phyloP scores from a whole-genome alignment of 2,888 invertebrate genomes.

The Kryphioiulus occultus region DNA sequence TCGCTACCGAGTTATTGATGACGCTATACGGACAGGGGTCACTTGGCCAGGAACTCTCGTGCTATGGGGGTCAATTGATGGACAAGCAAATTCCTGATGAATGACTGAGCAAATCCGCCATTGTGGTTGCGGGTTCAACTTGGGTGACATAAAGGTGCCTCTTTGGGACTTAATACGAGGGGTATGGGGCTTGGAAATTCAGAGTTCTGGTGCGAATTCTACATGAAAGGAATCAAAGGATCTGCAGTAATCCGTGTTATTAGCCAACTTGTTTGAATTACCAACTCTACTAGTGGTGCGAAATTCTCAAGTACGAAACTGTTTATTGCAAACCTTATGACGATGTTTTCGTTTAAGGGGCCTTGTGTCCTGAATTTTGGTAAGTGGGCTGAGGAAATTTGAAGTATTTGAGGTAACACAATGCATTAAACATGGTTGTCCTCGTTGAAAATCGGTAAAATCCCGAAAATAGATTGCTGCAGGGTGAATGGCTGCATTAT shows the following conservation, averaged over 20 bases:
- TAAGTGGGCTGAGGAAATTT: no score
- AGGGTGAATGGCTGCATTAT: no score
- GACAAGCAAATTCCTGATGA: constrained; percentile 26
- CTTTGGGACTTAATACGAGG: neutral
- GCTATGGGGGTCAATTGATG: neutral
- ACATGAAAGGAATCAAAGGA: neutral
- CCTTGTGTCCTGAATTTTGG: no score
- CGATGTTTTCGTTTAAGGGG: no score
- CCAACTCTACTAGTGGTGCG: neutral
- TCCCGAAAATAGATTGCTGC: no score
- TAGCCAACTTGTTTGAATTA: neutral
- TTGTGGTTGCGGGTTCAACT: neutral
- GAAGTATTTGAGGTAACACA: no score
- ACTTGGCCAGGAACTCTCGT: neutral
- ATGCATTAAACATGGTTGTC: no score
- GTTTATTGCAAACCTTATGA: no score
- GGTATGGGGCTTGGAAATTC: neutral
- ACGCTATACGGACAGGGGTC: neutral
- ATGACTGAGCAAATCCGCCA: constrained; percentile 16
- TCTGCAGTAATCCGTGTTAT: neutral
- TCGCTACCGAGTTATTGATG: constrained; percentile 26
- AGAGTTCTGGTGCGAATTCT: neutral
- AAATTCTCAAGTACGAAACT: neutral
- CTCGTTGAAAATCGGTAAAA: no score
- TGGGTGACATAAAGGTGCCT: neutral